A percentile compares a stretch with the other conserved stretches of the same genome.
Evolutionary conservation across 2,797 vertebrate species (phyloP).

Genomic region (Bucorvus abyssinicus): DNA sequence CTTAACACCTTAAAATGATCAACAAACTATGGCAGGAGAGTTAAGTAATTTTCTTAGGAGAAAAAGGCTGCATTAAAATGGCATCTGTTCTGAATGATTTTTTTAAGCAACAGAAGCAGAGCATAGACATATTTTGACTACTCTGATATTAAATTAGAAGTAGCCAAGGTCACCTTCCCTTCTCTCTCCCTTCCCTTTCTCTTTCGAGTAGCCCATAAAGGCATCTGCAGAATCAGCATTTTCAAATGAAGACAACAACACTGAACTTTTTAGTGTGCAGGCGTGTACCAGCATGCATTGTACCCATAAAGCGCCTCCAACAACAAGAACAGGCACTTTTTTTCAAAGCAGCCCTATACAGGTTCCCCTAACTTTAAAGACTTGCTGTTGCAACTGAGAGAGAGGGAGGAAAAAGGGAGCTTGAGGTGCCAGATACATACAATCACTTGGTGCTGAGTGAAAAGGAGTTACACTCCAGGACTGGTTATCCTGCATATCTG

Average conservation of each 20-base stretch:
- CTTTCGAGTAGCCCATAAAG: not conserved
- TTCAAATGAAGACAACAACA: not conserved
- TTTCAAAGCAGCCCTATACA: not conserved
- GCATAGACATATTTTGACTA: not conserved
- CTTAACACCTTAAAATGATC: conserved; percentile 27
- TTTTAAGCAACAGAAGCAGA: conserved; percentile 51
- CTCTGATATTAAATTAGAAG: conserved; percentile 18
- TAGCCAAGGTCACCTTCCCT: not conserved
- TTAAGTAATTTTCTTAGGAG: conserved; percentile 11
- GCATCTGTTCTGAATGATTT: conserved; percentile 11
- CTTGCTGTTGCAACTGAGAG: not conserved
- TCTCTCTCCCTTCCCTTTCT: not conserved
- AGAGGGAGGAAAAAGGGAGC: not conserved
- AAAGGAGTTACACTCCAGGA: not conserved
- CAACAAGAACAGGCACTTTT: not conserved
- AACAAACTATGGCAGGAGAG: conserved; percentile 29
- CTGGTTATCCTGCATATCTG: not conserved
- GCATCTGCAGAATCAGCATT: conserved; percentile 21
- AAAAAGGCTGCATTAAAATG: conserved; percentile 39
- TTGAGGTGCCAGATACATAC: not conserved
- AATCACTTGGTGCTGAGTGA: not conserved
- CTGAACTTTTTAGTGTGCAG: not conserved
- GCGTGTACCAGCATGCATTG: not conserved
- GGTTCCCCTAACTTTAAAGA: not conserved
- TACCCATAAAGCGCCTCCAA: not conserved